A percentile compares a stretch with the other conserved stretches of the same genome.
phyloP scores from a whole-genome alignment of 2,113 vertebrate genomes.

The Paradisaea rubra region DNA sequence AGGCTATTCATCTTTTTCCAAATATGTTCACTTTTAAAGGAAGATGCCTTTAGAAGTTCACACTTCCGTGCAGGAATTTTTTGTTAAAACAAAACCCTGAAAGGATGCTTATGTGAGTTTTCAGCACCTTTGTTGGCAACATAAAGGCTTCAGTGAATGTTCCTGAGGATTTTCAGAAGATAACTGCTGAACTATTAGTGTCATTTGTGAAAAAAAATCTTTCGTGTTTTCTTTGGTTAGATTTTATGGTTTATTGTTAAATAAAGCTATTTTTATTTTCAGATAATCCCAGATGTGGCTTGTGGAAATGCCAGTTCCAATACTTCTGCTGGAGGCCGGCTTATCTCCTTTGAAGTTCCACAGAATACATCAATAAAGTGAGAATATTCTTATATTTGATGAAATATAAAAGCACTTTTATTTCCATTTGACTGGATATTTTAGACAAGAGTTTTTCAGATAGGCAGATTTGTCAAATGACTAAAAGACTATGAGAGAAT shows the following conservation, averaged over 20 bases:
- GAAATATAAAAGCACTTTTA: neutral
- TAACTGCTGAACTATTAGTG: neutral
- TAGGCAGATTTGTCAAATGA: neutral
- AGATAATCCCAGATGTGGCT: slow-evolving; percentile 83
- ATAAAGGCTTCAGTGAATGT: neutral
- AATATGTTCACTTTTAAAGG: neutral
- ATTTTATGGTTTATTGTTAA: neutral
- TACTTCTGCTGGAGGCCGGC: slow-evolving; percentile 83
- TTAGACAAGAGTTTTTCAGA: neutral
- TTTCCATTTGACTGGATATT: neutral
- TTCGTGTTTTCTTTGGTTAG: neutral
- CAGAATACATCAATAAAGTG: slow-evolving; percentile 95
- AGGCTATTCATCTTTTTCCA: neutral
- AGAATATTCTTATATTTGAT: slow-evolving; percentile 45
- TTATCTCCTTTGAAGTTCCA: slow-evolving; percentile 85
- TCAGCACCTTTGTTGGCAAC: neutral
- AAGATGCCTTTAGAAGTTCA: neutral
- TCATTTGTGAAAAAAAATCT: neutral
- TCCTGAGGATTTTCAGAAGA: neutral
- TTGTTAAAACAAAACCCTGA: neutral
- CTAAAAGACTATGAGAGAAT: neutral
- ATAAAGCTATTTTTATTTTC: neutral
- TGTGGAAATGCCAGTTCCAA: slow-evolving; percentile 88
- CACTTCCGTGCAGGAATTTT: neutral
- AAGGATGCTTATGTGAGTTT: neutral